These are phyloP conservation scores for Hanleya hanleyi DNA, from an alignment of 2,888 invertebrate genomes.

Conservation along the genomic window DNA sequence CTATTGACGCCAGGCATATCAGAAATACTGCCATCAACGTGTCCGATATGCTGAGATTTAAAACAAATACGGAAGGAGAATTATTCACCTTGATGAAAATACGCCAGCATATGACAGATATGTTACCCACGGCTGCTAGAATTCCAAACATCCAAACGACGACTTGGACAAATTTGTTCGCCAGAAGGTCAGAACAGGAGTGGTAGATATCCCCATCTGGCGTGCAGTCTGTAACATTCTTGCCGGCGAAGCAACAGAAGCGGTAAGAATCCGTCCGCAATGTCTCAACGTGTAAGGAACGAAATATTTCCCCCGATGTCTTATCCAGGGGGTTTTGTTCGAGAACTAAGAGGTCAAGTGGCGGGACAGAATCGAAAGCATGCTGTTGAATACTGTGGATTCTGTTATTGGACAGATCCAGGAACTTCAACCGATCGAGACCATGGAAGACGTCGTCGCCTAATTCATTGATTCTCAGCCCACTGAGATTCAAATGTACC, in stretches of 20 bases:
- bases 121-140: conserved; percentile 78
- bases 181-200: conserved; percentile 45
- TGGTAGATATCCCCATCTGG: conserved; percentile 49
- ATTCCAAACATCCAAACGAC: conserved; percentile 80
- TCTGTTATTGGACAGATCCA: conserved; percentile 29
- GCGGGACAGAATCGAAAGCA: conserved; percentile 15
- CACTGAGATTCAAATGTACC: neutral
- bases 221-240: conserved; percentile 30
- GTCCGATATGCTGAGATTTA: conserved; percentile 79
- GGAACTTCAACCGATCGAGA: conserved; percentile 13
- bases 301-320: neutral
- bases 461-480: neutral
- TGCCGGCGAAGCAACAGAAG: neutral
- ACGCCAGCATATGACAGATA: conserved; percentile 69
- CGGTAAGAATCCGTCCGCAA: neutral
- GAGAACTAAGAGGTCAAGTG: conserved; percentile 8
- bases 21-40: conserved; percentile 80
- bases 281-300: neutral
- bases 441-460: neutral
- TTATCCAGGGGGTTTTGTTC: neutral
- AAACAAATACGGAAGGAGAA: conserved; percentile 76
- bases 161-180: conserved; percentile 47
- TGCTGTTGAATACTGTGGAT: conserved; percentile 22
- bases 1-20: conserved; percentile 78
- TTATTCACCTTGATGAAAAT: conserved; percentile 40